Percentiles rank a stretch among this genome's conserved stretches.
Conservation (phyloP, 2,797 vertebrate species). For the Erethizon dorsatum region DNA sequence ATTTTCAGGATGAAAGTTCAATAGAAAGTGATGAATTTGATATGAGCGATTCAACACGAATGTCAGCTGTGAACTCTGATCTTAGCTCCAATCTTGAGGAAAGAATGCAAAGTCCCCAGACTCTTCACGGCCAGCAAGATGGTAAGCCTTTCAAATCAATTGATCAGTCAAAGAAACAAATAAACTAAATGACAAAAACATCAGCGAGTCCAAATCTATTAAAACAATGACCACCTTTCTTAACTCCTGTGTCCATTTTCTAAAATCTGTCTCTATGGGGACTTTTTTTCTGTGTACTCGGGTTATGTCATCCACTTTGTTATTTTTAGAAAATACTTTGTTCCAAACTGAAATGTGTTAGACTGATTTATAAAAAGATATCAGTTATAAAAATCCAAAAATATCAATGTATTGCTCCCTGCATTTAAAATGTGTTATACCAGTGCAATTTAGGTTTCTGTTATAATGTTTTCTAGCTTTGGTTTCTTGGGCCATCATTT, state of each 20-base stretch:
- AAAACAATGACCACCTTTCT: background rate
- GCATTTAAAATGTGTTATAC: constrained; percentile 10
- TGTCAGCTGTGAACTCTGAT: constrained; percentile 94
- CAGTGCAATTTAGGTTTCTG: background rate
- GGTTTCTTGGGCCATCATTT: background rate
- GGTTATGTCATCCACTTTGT: constrained; percentile 6
- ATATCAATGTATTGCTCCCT: background rate
- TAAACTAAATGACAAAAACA: background rate
- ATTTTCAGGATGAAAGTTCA: constrained; percentile 93
- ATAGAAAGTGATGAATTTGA: constrained; percentile 94
- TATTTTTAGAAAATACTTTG: constrained; percentile 56
- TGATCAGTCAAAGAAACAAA: background rate
- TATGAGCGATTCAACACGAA: constrained; percentile 93
- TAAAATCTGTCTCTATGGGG: background rate
- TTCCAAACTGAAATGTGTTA: constrained; percentile 41
- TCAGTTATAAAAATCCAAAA: constrained; percentile 25
- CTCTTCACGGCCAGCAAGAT: constrained; percentile 92
- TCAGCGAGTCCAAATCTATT: constrained; percentile 38
- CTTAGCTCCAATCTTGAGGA: constrained; percentile 94
- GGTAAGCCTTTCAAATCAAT: constrained; percentile 87
- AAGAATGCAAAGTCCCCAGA: constrained; percentile 93
- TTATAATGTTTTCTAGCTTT: constrained; percentile 35
- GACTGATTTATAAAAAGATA: constrained; percentile 61
- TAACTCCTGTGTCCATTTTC: background rate
- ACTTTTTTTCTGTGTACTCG: background rate